Conservation (phyloP, 2,797 vertebrate species). For the Melopsittacus undulatus region DNA sequence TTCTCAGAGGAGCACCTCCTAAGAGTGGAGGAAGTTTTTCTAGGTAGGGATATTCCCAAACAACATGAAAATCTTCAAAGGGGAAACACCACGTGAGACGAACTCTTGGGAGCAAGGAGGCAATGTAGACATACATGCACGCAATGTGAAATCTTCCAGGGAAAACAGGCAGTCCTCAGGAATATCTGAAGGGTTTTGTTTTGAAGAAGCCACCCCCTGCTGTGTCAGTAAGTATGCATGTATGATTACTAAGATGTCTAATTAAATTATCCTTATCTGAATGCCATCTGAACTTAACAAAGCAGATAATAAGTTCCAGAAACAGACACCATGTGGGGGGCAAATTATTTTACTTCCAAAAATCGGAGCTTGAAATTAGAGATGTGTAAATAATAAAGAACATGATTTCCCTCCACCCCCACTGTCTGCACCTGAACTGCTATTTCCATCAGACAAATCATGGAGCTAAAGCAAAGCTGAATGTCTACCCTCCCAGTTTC, state of each 20-base stretch:
- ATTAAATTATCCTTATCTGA: conserved; percentile 83
- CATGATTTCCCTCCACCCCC: conserved; percentile 46
- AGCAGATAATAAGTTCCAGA: conserved; percentile 84
- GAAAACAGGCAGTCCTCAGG: conserved; percentile 18
- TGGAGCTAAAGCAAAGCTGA: not conserved
- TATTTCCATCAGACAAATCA: not conserved
- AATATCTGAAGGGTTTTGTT: conserved; percentile 38
- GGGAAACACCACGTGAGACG: not conserved
- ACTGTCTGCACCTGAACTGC: conserved; percentile 63
- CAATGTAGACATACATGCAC: not conserved
- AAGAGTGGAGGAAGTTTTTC: not conserved
- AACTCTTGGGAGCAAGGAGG: conserved; percentile 12
- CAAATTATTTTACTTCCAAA: conserved; percentile 76
- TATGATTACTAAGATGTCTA: conserved; percentile 76
- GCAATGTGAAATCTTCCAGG: not conserved
- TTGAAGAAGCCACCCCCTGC: conserved; percentile 68
- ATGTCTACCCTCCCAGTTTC: not conserved
- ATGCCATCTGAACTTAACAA: conserved; percentile 79
- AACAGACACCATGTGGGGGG: conserved; percentile 75
- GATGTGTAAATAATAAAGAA: conserved; percentile 74
- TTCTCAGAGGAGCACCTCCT: conserved; percentile 20
- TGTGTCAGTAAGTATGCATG: conserved; percentile 64
- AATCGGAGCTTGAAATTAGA: conserved; percentile 76
- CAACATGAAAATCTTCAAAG: conserved; percentile 58
- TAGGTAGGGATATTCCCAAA: conserved; percentile 10